These are phyloP conservation scores for Allophyes oxyacanthae DNA, from an alignment of 2,888 invertebrate genomes.

Conservation along the genomic window DNA sequence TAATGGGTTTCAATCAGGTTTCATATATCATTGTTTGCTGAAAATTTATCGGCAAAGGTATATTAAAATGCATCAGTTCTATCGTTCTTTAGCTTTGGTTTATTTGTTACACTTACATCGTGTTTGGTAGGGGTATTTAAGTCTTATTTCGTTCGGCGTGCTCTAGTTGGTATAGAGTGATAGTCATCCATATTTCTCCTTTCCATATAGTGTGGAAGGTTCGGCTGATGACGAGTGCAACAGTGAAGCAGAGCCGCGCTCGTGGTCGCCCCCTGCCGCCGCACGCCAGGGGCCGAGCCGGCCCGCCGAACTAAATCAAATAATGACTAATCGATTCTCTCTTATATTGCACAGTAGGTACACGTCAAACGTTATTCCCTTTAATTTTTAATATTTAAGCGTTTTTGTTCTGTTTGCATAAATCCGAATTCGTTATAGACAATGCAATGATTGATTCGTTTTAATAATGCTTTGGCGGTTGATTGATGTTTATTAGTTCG, in stretches of 20 bases:
- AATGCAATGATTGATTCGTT: conserved; percentile 86
- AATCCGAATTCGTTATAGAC: conserved; percentile 86
- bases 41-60: conserved; percentile 48
- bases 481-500: conserved; percentile 89
- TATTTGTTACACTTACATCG: not conserved
- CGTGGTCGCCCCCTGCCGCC: conserved; percentile 84
- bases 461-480: conserved; percentile 84
- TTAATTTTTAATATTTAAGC: conserved; percentile 82
- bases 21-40: conserved; percentile 57
- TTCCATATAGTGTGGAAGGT: conserved; percentile 85
- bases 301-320: conserved; percentile 88
- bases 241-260: conserved; percentile 75
- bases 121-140: conserved; percentile 1
- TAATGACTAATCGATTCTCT: conserved; percentile 89
- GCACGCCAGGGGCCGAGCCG: conserved; percentile 80
- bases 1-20: conserved; percentile 57
- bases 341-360: conserved; percentile 89
- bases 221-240: conserved; percentile 81
- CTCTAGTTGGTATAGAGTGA: conserved; percentile 58
- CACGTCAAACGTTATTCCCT: conserved; percentile 88
- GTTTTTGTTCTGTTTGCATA: conserved; percentile 84
- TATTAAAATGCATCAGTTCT: conserved; percentile 40
- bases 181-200: conserved; percentile 67
- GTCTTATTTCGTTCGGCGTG: conserved; percentile 23
- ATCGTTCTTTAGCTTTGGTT: conserved; percentile 9